Conservation (phyloP, 2,888 invertebrate species). For the Bruchidius siliquastri region DNA sequence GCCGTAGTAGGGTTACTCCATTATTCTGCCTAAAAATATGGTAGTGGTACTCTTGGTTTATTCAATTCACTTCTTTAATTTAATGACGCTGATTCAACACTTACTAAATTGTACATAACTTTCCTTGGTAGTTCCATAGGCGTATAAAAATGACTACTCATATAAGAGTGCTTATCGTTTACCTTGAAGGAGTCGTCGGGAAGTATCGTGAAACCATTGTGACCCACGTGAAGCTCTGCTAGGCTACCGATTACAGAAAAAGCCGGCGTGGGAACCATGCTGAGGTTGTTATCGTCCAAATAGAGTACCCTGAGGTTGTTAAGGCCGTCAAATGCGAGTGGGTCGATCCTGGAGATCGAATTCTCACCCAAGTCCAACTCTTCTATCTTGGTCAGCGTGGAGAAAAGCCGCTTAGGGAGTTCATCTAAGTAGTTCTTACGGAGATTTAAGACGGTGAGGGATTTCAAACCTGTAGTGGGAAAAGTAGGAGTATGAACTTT, state of each 20-base stretch:
- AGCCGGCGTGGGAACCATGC: conserved; percentile 68
- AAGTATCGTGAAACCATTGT: conserved; percentile 73
- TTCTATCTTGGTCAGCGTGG: conserved; percentile 69
- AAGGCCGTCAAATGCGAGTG: conserved; percentile 71
- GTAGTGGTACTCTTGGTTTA: too few relatives aligned
- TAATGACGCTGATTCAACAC: too few relatives aligned
- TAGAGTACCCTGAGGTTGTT: conserved; percentile 73
- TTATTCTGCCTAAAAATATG: too few relatives aligned
- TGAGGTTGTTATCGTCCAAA: conserved; percentile 79
- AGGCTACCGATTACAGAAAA: conserved; percentile 70
- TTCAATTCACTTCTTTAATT: too few relatives aligned
- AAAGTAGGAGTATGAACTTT: too few relatives aligned
- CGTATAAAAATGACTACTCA: too few relatives aligned
- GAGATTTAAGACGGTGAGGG: conserved; percentile 74
- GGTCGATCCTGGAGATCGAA: conserved; percentile 74
- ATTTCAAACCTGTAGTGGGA: conserved; percentile 52
- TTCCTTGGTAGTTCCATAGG: too few relatives aligned
- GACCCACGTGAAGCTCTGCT: conserved; percentile 79
- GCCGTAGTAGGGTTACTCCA: too few relatives aligned
- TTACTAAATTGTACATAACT: too few relatives aligned
- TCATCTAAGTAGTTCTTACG: conserved; percentile 78
- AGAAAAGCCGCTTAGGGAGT: conserved; percentile 69
- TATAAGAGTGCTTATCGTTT: not conserved
- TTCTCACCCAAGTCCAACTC: conserved; percentile 84
- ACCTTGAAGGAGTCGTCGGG: conserved; percentile 70